These are phyloP conservation scores for Chaetodon trifascialis DNA, from an alignment of 2,113 vertebrate genomes.

Conservation along the genomic window DNA sequence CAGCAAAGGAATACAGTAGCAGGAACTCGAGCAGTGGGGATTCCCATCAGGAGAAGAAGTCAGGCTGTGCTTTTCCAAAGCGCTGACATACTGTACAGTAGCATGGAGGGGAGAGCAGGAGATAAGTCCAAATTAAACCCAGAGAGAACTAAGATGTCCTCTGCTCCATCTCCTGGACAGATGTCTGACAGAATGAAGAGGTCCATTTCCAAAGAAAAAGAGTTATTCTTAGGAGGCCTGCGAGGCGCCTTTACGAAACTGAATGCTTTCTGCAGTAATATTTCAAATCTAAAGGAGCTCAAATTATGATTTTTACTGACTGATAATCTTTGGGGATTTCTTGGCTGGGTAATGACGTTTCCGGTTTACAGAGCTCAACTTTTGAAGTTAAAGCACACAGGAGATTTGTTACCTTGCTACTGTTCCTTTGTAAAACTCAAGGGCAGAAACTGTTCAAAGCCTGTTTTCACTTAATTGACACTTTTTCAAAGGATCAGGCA, in stretches of 20 bases:
- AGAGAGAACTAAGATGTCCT: constrained; percentile 25
- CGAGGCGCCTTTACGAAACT: neutral
- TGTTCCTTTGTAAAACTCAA: neutral
- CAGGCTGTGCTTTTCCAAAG: constrained; percentile 24
- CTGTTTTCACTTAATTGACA: neutral
- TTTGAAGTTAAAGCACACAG: neutral
- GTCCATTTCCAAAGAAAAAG: neutral
- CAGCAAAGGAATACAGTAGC: neutral
- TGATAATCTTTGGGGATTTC: neutral
- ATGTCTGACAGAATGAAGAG: constrained; percentile 4
- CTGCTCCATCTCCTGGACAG: constrained; percentile 3
- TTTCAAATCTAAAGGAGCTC: neutral
- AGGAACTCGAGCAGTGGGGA: neutral
- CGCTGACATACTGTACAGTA: constrained; percentile 42
- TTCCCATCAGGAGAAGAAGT: neutral
- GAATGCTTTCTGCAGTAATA: neutral
- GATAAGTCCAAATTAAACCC: constrained; percentile 21
- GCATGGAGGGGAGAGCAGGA: constrained; percentile 4
- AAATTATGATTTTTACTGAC: neutral
- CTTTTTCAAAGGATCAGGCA: neutral
- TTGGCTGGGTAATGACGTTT: neutral
- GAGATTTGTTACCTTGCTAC: neutral
- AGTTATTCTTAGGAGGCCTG: neutral
- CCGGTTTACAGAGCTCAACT: neutral
- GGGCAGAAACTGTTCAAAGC: neutral